These are phyloP conservation scores for Bubo blakistoni DNA, from an alignment of 2,113 vertebrate genomes.

Conservation along the genomic window DNA sequence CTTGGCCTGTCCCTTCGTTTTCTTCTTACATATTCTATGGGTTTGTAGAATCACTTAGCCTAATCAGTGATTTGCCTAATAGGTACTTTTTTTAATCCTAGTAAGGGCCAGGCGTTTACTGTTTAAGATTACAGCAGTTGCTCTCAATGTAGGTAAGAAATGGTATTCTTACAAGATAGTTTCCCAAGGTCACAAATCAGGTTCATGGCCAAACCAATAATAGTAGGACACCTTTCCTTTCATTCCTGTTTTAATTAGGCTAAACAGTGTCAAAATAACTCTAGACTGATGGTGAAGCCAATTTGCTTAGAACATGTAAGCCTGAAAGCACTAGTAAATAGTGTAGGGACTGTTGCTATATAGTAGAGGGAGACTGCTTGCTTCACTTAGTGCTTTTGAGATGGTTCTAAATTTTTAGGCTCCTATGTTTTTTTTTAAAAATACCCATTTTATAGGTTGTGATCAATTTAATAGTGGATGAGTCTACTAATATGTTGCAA, in stretches of 20 bases:
- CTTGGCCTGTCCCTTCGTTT: not conserved
- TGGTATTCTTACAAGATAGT: not conserved
- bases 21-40: not conserved
- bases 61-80: not conserved
- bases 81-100: fast-evolving
- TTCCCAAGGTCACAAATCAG: constrained; percentile 55
- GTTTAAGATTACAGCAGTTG: not conserved
- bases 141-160: not conserved
- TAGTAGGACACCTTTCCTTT: constrained; percentile 19
- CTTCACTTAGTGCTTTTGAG: not conserved
- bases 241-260: constrained; percentile 30
- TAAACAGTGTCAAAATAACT: constrained; percentile 11
- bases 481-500: not conserved
- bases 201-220: constrained; percentile 32
- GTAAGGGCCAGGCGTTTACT: not conserved
- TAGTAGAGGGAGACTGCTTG: not conserved
- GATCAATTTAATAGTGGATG: not conserved
- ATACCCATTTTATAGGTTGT: not conserved
- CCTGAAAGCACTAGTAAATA: not conserved
- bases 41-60: not conserved
- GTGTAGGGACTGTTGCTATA: not conserved
- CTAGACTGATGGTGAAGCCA: not conserved
- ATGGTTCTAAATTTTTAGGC: not conserved
- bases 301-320: not conserved
- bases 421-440: not conserved